These are phyloP conservation scores for Amiota minor DNA, from an alignment of 2,888 invertebrate genomes.

Conservation along the genomic window DNA sequence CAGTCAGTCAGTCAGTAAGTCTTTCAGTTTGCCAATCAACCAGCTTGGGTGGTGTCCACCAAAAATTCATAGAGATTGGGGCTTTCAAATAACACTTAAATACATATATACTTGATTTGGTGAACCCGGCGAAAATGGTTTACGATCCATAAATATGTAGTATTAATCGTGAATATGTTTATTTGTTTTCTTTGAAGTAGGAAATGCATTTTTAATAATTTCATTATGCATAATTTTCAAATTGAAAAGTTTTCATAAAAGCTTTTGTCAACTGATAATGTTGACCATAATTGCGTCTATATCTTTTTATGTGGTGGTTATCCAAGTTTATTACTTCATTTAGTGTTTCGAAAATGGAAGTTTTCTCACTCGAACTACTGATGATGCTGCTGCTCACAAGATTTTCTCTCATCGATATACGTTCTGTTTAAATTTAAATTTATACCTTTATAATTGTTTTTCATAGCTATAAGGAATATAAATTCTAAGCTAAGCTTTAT, in stretches of 20 bases:
- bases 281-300: no score
- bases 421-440: slow-evolving; percentile 51
- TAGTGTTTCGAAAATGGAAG: slow-evolving; percentile 11
- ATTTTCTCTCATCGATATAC: slow-evolving; percentile 57
- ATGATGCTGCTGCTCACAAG: slow-evolving; percentile 28
- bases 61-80: not conserved
- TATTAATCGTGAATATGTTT: no score
- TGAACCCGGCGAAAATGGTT: not conserved
- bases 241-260: not conserved
- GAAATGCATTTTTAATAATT: slow-evolving; percentile 65
- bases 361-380: not conserved
- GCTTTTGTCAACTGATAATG: slow-evolving; percentile 1
- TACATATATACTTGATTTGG: not conserved
- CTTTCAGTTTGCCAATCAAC: no score
- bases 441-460: slow-evolving; percentile 63
- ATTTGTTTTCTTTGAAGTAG: not conserved
- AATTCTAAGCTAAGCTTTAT: slow-evolving; percentile 9
- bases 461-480: not conserved
- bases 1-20: no score
- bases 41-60: no score
- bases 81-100: slow-evolving; percentile 1
- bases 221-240: slow-evolving; percentile 52
- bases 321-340: not conserved
- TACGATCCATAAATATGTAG: no score
- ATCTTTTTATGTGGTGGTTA: no score